Evolutionary conservation across 2,797 vertebrate species (phyloP).

Genomic region (Decapterus maruadsi): DNA sequence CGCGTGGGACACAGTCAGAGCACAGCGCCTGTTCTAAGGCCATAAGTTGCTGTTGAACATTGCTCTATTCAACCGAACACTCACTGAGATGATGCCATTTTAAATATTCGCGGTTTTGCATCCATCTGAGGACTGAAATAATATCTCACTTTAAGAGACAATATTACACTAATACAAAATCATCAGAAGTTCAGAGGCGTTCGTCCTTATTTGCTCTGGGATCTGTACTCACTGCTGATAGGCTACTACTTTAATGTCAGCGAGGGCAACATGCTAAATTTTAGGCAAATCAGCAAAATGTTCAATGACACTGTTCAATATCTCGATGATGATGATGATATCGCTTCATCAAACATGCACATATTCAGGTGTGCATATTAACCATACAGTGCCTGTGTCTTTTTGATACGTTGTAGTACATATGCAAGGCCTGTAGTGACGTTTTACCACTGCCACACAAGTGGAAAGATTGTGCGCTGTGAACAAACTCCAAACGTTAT

Average conservation of each 20-base stretch:
- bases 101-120: neutral
- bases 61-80: conserved; percentile 3
- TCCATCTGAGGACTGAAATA: conserved; percentile 13
- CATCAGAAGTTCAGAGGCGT: neutral
- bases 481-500: too few relatives aligned
- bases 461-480: too few relatives aligned
- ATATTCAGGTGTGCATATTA: too few relatives aligned
- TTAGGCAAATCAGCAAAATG: too few relatives aligned
- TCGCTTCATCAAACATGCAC: too few relatives aligned
- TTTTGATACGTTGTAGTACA: too few relatives aligned
- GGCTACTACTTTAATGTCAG: neutral
- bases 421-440: too few relatives aligned
- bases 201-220: conserved; percentile 2
- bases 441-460: too few relatives aligned
- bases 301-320: too few relatives aligned
- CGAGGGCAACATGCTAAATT: neutral
- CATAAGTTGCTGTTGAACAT: neutral
- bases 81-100: conserved; percentile 19
- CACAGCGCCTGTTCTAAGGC: conserved; percentile 1
- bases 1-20: conserved; percentile 33
- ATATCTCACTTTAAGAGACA: conserved; percentile 1
- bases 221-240: conserved; percentile 13
- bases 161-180: neutral
- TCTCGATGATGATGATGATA: too few relatives aligned
- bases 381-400: too few relatives aligned